These are phyloP conservation scores for Pipistrellus pipistrellus DNA, from an alignment of 2,797 vertebrate genomes.

Conservation along the genomic window DNA sequence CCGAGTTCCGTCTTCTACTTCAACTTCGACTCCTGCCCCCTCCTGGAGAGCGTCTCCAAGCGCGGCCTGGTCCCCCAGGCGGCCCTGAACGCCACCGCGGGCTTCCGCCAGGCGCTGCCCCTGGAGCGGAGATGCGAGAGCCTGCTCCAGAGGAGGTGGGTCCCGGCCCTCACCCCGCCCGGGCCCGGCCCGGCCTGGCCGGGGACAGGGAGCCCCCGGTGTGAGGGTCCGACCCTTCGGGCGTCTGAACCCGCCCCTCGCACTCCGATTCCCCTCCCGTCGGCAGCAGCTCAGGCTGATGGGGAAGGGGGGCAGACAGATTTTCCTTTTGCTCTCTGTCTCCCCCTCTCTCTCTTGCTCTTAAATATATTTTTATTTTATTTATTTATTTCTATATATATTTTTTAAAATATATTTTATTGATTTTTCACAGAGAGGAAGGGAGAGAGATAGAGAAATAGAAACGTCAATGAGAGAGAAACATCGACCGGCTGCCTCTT, in stretches of 20 bases:
- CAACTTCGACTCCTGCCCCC: conserved; percentile 81
- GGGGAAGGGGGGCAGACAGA: not conserved
- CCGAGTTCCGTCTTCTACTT: conserved; percentile 85
- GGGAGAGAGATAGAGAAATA: too few relatives aligned
- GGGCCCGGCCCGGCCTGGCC: not conserved
- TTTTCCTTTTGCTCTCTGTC: too few relatives aligned
- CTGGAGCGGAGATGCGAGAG: conserved; percentile 84
- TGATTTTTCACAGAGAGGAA: too few relatives aligned
- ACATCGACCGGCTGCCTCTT: too few relatives aligned
- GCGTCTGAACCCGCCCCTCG: not conserved
- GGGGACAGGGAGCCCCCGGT: not conserved
- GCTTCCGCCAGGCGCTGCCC: conserved; percentile 32
- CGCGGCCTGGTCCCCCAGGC: not conserved
- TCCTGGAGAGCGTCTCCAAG: conserved; percentile 75
- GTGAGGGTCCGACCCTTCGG: not conserved
- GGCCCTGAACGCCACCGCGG: not conserved
- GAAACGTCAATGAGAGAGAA: too few relatives aligned
- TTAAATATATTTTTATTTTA: too few relatives aligned
- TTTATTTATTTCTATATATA: too few relatives aligned
- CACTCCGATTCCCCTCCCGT: fast-evolving
- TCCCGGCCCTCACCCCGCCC: not conserved
- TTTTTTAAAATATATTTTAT: too few relatives aligned
- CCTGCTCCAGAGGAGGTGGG: conserved; percentile 84
- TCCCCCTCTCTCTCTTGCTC: too few relatives aligned
- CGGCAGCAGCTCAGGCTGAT: not conserved